Evolutionary conservation across 2,113 vertebrate species (phyloP), one percentile per base, ranked within the genome.

Genomic region (Miniopterus natalensis): DNA sequence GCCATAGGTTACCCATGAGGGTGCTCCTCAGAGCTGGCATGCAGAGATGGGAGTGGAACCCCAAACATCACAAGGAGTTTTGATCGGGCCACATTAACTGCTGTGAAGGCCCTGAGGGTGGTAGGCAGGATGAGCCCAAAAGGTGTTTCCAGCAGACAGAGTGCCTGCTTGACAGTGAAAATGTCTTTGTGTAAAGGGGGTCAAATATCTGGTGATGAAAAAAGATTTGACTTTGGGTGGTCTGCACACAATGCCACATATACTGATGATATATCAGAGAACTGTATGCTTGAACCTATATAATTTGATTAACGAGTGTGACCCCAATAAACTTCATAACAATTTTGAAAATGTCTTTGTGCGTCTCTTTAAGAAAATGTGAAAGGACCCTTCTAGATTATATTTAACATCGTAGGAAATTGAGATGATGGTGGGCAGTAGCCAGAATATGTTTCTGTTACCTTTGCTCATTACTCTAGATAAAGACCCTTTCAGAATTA

Each of bases 401-500:
- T 36, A 36, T 36, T 36, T 36, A 36, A 36, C 36, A 36, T 36
- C 36, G 36, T 36, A 36, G 36, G 36, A 36, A 36, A 36, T 36
- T 36, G 36, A 36, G 36, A 36, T 36, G 65, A 8, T 53, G 36
- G 47, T 14, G 74, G 61, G 65, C 27, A 18, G 40, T 45, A 23
- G 4, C 61, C 71, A 36, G 61, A 18, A 13, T 65, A 36, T 36
- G 36, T 36, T 61, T 47, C 86, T 59, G 66, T 80, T 68, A 42
- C 59, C 63, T 85, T 84, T 92, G 84, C 49, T 17, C 29, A 18
- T 84, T 71, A 59, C 47, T 84, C 10, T 31, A 65, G 63, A 40
- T 73, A 36, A 74, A 88, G 75, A 55, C n/a, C 45, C 45, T 73
- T 59, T 66, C 40, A 59, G n/a, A 94, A 81, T 94, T 31, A 65